Conservation (phyloP, 2,888 invertebrate genomes). For the Apamea epomidion region DNA sequence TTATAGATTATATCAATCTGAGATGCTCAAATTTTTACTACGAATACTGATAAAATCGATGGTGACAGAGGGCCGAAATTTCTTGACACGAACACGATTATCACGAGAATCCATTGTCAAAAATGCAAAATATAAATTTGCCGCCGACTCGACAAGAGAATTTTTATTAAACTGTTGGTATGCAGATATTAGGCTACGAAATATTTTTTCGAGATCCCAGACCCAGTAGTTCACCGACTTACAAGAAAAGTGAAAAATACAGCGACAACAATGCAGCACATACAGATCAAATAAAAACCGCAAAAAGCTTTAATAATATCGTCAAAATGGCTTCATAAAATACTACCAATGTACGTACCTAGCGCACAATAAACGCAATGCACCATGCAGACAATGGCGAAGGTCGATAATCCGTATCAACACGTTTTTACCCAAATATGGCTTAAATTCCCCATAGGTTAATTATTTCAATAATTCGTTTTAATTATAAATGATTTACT, state of each 20-base stretch:
- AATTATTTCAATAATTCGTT: constrained; percentile 40
- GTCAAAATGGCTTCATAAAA: constrained; percentile 70
- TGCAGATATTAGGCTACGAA: neutral
- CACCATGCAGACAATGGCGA: constrained; percentile 91
- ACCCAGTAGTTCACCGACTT: neutral
- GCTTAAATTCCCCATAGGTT: constrained; percentile 34
- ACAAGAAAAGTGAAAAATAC: constrained; percentile 5
- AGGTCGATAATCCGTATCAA: constrained; percentile 86
- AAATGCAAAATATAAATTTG: constrained; percentile 37
- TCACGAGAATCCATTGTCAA: constrained; percentile 20
- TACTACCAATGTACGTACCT: constrained; percentile 70
- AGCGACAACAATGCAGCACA: neutral
- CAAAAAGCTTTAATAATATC: constrained; percentile 47
- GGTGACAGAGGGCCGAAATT: constrained; percentile 17
- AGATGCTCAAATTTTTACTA: constrained; percentile 10
- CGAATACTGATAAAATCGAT: constrained; percentile 21
- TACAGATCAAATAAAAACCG: neutral
- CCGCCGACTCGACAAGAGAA: constrained; percentile 42
- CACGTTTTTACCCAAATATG: constrained; percentile 69
- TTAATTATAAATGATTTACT: constrained; percentile 75
- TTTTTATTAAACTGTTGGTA: constrained; percentile 12
- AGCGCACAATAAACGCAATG: constrained; percentile 87
- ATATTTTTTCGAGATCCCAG: constrained; percentile 13
- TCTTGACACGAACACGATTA: constrained; percentile 16
- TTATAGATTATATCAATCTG: neutral